Evolutionary conservation across 2,113 vertebrate genomes (phyloP), one percentile per base, ranked within the genome.

Genomic region (Oreochromis tanganicae): DNA sequence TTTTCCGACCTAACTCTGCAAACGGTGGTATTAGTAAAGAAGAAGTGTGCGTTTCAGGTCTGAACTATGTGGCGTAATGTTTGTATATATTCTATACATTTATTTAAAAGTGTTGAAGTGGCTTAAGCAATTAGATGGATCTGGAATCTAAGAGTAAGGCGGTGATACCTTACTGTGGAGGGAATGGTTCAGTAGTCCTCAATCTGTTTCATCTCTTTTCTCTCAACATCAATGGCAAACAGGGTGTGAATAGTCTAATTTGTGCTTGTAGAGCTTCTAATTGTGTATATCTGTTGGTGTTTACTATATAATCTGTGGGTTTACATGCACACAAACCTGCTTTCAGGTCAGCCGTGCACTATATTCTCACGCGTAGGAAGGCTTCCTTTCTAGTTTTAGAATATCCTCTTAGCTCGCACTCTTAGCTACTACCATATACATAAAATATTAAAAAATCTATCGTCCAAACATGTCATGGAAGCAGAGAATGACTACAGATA

Each of bases 21-120:
- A 71, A 63, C 12, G 6, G 71, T 63, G 85, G 82, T 75, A 85
- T 52, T 87, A 89, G 88, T 85, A 80, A 80, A 80, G 88, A 68
- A 48, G 81, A 66, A 19, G 57, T 32, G 24, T 48, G 87, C 9
- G 24, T 79, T 91, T 89, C 19, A 83, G 46, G 75, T 87, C 56
- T 91, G 91, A 93, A 85, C 75, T 71, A 81, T 71, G 84, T 71
- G 89, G 86, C 34, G 48, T 71, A 81, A 27, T 21, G 92, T 95
- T 90, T 96, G 96, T 96, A 96, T 81, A 96, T 96, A 96, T 94
- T 93, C 91, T 85, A 91, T 88, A 87, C 90, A 17, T 95, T 92
- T 94, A 95, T 95, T 95, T 95, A 95, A 96, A 94, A 95, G 88
- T 85, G 80, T 91, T 94, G 87, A 87, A 94, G 85, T 68, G 82